Evolutionary conservation across 1,140 invertebrate genomes (phyloP).

Genomic region (Ostrea denselamellosa): DNA sequence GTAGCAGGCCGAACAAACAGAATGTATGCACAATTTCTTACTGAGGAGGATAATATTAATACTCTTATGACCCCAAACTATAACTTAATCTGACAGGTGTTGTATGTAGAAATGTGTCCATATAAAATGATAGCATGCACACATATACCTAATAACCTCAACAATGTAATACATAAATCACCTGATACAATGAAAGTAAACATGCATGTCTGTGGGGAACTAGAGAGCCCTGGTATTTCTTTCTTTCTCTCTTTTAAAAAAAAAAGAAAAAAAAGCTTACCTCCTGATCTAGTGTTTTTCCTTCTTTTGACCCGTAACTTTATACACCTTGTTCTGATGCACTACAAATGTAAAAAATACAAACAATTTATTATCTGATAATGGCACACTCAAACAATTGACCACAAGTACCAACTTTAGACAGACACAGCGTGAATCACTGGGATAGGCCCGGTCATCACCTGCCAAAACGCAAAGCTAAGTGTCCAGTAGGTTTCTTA

Average conservation of each 20-base stretch:
- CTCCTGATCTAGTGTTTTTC: conserved; percentile 79
- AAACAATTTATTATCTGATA: background rate
- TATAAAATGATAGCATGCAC: background rate
- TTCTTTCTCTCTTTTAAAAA: too few relatives aligned
- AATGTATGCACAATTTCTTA: too few relatives aligned
- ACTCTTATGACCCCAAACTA: too few relatives aligned
- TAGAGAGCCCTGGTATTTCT: background rate
- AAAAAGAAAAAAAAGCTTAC: background rate
- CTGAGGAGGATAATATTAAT: too few relatives aligned
- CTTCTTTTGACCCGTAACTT: conserved; percentile 93
- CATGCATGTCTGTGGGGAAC: background rate
- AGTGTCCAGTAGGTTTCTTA: background rate
- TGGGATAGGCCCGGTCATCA: conserved; percentile 30
- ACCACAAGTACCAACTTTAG: background rate
- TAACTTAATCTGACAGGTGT: background rate
- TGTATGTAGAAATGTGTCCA: background rate
- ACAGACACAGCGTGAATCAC: conserved; percentile 24
- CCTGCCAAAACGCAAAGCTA: background rate
- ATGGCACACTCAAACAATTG: conserved; percentile 8
- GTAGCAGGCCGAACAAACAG: too few relatives aligned
- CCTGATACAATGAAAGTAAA: background rate
- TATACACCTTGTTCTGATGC: conserved; percentile 95
- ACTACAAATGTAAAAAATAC: conserved; percentile 84
- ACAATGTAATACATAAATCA: background rate
- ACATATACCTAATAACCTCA: background rate